phyloP scores from a whole-genome alignment of 2,113 vertebrate genomes.

The Uria lomvia region DNA sequence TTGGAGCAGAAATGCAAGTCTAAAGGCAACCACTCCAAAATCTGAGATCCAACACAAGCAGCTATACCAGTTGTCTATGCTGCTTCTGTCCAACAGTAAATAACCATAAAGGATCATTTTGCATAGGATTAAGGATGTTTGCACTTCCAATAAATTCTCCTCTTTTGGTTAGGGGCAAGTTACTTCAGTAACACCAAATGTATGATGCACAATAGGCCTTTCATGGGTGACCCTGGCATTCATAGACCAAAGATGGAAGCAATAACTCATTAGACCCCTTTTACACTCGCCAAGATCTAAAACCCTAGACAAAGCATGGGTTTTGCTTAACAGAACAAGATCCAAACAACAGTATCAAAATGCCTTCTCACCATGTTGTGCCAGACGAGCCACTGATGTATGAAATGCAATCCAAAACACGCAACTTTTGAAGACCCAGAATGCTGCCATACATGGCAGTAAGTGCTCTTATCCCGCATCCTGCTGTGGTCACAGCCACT shows the following conservation, averaged over 20 bases:
- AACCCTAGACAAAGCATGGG: background rate
- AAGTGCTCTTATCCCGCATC: slow-evolving; percentile 84
- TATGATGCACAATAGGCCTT: background rate
- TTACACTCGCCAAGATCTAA: background rate
- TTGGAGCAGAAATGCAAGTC: background rate
- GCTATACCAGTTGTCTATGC: background rate
- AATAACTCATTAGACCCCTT: background rate
- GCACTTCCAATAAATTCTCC: background rate
- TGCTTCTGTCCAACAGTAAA: background rate
- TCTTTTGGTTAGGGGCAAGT: background rate
- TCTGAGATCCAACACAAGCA: background rate
- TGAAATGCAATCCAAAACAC: slow-evolving; percentile 77
- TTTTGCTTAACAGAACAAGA: background rate
- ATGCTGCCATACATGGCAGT: slow-evolving; percentile 80
- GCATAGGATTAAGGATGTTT: background rate
- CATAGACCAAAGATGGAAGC: background rate
- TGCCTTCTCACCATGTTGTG: slow-evolving; percentile 83
- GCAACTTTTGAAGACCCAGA: slow-evolving; percentile 79
- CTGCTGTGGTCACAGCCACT: slow-evolving; percentile 83
- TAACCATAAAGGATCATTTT: background rate
- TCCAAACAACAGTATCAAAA: background rate
- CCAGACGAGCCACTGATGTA: slow-evolving; percentile 87
- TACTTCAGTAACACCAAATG: background rate
- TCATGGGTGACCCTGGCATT: background rate
- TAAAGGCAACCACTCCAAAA: background rate